phyloP scores from a whole-genome alignment of 1,140 invertebrate genomes.

The Calliphora vicina region DNA sequence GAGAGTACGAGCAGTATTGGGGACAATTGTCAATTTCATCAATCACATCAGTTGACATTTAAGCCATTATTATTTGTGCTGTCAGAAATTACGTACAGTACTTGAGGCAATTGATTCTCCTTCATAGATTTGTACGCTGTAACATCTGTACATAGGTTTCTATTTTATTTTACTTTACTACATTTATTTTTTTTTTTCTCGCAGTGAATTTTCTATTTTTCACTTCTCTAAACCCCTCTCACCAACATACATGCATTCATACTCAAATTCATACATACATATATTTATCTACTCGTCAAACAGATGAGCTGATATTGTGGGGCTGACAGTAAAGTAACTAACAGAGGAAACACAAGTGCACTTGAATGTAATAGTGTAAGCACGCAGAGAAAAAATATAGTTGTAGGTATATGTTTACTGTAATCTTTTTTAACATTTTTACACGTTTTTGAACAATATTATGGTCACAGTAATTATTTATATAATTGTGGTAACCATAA shows the following conservation, averaged over 20 bases:
- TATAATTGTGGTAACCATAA: no score
- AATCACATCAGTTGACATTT: slow-evolving; percentile 33
- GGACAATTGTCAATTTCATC: slow-evolving; percentile 35
- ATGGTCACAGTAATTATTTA: no score
- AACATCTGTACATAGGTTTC: slow-evolving; percentile 21
- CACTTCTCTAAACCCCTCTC: background rate
- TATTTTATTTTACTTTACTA: background rate
- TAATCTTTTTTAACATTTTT: no score
- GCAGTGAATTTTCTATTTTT: background rate
- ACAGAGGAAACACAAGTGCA: no score
- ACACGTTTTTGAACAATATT: no score
- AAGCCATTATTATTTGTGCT: slow-evolving; percentile 33
- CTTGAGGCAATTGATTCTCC: slow-evolving; percentile 31
- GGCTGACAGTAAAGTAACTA: background rate
- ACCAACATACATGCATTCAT: background rate
- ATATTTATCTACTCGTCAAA: background rate
- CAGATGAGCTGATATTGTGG: background rate
- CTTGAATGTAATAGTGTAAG: no score
- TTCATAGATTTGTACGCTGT: background rate
- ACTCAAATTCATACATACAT: background rate
- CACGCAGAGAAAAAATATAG: no score
- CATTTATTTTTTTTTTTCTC: background rate
- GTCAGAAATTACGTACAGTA: slow-evolving; percentile 29
- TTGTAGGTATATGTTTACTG: no score
- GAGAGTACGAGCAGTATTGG: background rate